Percentiles rank a stretch among this genome's conserved stretches.
Conservation (phyloP, 2,113 vertebrate species). For the Tragulus kanchil region DNA sequence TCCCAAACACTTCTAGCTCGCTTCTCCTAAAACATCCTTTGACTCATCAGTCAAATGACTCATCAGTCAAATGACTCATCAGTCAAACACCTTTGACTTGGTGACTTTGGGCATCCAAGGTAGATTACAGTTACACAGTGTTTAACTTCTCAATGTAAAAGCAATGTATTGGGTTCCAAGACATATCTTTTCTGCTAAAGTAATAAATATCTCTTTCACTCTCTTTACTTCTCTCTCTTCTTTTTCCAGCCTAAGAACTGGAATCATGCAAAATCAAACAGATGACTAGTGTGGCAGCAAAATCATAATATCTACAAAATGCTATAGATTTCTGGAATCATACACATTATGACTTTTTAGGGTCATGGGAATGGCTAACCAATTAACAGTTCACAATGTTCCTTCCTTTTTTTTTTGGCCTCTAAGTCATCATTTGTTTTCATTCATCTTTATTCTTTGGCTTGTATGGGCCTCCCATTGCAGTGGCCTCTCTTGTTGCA, state of each 20-base stretch:
- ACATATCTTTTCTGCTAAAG: background rate
- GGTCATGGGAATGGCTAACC: background rate
- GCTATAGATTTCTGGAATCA: background rate
- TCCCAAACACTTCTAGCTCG: background rate
- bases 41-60: background rate
- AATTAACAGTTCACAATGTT: background rate
- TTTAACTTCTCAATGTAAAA: background rate
- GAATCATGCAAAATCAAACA: conserved; percentile 40
- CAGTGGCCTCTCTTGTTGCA: no score
- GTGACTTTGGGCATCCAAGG: background rate
- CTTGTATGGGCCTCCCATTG: no score
- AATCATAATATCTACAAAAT: background rate
- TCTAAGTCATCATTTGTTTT: no score
- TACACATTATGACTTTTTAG: background rate
- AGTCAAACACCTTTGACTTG: background rate
- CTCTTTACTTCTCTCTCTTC: background rate
- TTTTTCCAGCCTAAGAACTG: background rate
- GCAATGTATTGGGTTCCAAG: background rate
- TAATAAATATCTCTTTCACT: background rate
- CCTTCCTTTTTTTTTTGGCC: background rate
- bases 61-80: background rate
- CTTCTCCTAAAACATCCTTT: background rate
- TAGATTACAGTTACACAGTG: background rate
- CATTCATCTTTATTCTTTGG: no score
- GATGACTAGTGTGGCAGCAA: background rate